Evolutionary conservation across 2,888 invertebrate genomes (phyloP), one percentile per base, ranked within the genome.

Genomic region (Norana najaformis): DNA sequence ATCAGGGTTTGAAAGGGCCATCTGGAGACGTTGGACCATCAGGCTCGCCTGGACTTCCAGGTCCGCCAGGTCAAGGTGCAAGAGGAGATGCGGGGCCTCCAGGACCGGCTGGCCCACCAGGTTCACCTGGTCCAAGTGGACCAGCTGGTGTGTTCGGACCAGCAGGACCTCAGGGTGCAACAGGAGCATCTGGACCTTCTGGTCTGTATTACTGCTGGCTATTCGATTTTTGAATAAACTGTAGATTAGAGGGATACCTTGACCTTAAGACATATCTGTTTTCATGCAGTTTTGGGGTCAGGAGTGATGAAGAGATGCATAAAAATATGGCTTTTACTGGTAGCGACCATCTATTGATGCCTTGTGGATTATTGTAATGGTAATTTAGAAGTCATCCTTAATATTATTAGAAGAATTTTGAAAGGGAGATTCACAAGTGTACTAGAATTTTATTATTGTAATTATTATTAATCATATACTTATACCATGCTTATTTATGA

Each of bases 21-120:
- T 36, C 89, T 82, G 92, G 92, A 90, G 83, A 69, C 38, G 20
- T 92, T 14, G 91, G 91, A 30, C 34, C 35, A 35, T 82, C 88
- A 30, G 91, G 90, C 20, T 20, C 88, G 30, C n/a, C 38, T 37
- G 91, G 91, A 36, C 89, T 89, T 36, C 2, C 85, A n/a, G 91
- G 91, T n/a, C 34, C 34, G 37, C 88, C 90, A 47, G 90, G 90
- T 37, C 41, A 53, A 47, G 92, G 92, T 88, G 88, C 89, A n/a
- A 35, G 53, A 37, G 92, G 92, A 37, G 41, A 53, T 14, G 89
- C 47, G 47, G 92, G 92, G 89, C 85, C 89, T 18, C 89, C 90
- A 16, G 89, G 93, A 53, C 41, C 47, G 4, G 16, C 91, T 20
- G 91, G 91, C 5, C 89, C 90, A 30, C 36, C 88, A 36, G 91